Conservation (phyloP, 2,888 invertebrate species). For the Malthinus seriepunctatus region DNA sequence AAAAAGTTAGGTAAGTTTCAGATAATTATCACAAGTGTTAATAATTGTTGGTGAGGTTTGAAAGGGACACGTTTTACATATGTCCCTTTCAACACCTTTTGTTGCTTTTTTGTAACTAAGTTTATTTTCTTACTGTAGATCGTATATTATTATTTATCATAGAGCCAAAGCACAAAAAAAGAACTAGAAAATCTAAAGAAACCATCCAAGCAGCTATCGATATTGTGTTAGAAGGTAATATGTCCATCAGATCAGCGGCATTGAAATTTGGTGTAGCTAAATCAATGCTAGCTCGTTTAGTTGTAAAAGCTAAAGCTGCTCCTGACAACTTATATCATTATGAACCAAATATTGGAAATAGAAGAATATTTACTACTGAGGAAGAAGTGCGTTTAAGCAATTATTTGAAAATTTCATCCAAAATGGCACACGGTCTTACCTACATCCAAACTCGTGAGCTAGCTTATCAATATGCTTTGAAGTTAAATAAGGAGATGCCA, state of each 20-base stretch:
- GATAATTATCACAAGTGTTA: too few relatives aligned
- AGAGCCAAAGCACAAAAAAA: too few relatives aligned
- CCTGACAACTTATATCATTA: background rate
- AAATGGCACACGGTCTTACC: slow-evolving; percentile 17
- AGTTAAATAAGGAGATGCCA: background rate
- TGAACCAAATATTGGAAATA: slow-evolving; percentile 6
- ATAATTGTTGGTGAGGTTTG: too few relatives aligned
- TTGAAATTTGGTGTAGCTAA: background rate
- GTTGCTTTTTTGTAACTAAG: too few relatives aligned
- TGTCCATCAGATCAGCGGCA: background rate
- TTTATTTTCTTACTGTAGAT: too few relatives aligned
- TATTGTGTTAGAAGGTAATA: background rate
- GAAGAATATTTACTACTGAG: slow-evolving; percentile 5
- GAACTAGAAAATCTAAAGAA: too few relatives aligned
- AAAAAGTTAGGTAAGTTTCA: too few relatives aligned
- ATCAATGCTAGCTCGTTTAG: slow-evolving; percentile 9
- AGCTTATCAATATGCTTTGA: slow-evolving; percentile 12
- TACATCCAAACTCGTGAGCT: slow-evolving; percentile 11
- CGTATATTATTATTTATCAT: too few relatives aligned
- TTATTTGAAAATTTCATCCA: slow-evolving; percentile 10
- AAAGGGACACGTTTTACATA: too few relatives aligned
- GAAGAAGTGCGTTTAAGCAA: slow-evolving; percentile 1
- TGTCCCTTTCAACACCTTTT: too few relatives aligned
- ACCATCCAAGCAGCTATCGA: background rate
- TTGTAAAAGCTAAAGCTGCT: background rate